These are phyloP conservation scores for Alligator mississippiensis DNA, from an alignment of 2,113 vertebrate species.

Conservation along the genomic window DNA sequence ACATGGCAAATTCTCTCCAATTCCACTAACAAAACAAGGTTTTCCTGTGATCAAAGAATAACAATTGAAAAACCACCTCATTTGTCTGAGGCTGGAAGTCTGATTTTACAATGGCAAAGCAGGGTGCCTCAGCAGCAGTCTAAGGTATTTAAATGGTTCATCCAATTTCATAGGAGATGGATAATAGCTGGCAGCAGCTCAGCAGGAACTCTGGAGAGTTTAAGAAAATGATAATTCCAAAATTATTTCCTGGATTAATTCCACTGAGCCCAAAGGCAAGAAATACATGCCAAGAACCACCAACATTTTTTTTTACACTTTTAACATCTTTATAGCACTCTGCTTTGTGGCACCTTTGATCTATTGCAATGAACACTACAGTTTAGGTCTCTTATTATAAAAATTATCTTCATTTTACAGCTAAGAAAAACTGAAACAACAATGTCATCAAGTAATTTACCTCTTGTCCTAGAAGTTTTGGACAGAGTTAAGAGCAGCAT, in stretches of 20 bases:
- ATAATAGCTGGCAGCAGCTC: constrained; percentile 11
- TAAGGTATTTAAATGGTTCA: background rate
- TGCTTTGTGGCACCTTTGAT: background rate
- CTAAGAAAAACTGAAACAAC: background rate
- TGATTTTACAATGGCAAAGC: background rate
- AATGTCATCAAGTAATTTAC: background rate
- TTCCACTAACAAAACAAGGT: rapidly evolving
- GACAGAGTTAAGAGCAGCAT: background rate
- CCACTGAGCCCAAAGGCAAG: background rate
- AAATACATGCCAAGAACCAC: constrained; percentile 24
- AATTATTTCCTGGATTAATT: constrained; percentile 58
- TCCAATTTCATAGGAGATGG: constrained; percentile 31
- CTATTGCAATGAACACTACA: background rate
- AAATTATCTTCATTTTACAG: rapidly evolving
- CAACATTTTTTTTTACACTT: background rate
- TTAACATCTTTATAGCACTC: background rate
- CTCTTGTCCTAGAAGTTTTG: no score
- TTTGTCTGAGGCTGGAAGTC: background rate
- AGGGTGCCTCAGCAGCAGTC: background rate
- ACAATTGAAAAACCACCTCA: no score
- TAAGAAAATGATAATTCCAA: constrained; percentile 46
- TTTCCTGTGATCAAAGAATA: background rate
- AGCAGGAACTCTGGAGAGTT: background rate
- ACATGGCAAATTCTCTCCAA: background rate
- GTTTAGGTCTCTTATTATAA: no score